Percentiles rank a stretch among this genome's conserved stretches.
Evolutionary conservation across 1,140 invertebrate genomes (phyloP).

Genomic region (Ips nitidus): DNA sequence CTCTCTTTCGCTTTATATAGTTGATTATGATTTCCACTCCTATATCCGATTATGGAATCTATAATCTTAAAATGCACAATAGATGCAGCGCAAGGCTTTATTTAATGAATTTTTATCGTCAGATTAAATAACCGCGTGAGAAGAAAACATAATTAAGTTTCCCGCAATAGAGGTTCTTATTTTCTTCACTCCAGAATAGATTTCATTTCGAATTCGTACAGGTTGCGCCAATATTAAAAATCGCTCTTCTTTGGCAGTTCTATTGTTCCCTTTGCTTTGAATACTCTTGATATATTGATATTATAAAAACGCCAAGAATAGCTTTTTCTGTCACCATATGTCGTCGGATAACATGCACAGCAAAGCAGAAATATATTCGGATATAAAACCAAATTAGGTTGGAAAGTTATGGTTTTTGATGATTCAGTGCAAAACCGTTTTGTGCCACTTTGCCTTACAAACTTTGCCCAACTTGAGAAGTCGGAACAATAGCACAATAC

Average conservation of each 20-base stretch:
- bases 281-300: conserved; percentile 16
- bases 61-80: conserved; percentile 11
- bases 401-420: conserved; percentile 34
- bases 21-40: background rate
- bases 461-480: conserved; percentile 28
- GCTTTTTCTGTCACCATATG: conserved; percentile 30
- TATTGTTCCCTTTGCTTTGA: conserved; percentile 7
- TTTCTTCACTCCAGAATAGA: conserved; percentile 6
- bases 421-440: conserved; percentile 30
- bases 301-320: conserved; percentile 25
- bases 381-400: conserved; percentile 37
- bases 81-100: conserved; percentile 9
- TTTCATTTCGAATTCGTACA: conserved; percentile 13
- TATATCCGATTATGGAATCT: background rate
- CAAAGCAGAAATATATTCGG: conserved; percentile 29
- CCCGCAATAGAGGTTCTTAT: conserved; percentile 1
- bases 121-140: conserved; percentile 10
- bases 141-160: conserved; percentile 13
- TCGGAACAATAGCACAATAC: conserved; percentile 33
- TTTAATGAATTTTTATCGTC: conserved; percentile 14
- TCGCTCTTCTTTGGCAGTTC: conserved; percentile 10
- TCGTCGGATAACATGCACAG: conserved; percentile 20
- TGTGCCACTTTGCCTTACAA: conserved; percentile 27
- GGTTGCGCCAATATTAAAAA: conserved; percentile 14
- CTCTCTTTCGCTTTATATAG: background rate